Evolutionary conservation across 2,888 invertebrate species (phyloP), one percentile per base, ranked within the genome.

Genomic region (Caenorhabditis sp.): DNA sequence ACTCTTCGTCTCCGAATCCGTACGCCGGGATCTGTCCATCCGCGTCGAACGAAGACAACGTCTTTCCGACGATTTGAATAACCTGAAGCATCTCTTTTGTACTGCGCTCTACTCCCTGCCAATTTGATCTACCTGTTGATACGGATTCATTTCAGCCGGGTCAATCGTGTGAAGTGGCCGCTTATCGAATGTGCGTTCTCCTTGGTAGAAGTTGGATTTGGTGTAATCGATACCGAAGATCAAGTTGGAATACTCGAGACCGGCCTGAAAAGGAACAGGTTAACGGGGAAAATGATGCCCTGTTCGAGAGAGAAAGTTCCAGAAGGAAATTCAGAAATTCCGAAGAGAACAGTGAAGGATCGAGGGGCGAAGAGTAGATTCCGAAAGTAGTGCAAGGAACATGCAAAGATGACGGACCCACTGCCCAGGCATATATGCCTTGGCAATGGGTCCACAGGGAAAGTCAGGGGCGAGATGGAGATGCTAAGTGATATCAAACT

Each of bases 201-300:
- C 93, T 87, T 93, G 93, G 92, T 93, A 93, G 85, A 93, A 93
- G 82, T 93, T 93, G 83, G 93, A 93, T 18, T 93, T 93, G 4
- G 93, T 93, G 89, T 93, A 93, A 88, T 93, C 93, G 44, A 93
- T 92, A 1, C 93, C 91, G 78, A 91, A 91, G 37, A 91, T 92
- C 72, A 92, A 82, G 71, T 92, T 91, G 24, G 91, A 90, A 62
- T 90, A 91, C 71, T 92, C 92, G n/a, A 92, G 85, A 53, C 92
- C 92, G 56, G 91, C 90, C 90, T 90, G 80, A 85, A 89, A 67
- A 40, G 11, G 9, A 1, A 35, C 15, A 22, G n/a, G 32, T 64
- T 28, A 22, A 18, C 20, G 18, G 0, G 11, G 26, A 20, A 60
- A 61, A 3, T 0, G 18, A 18, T 22, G 20, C 20, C 62, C 65